Conservation (phyloP, 2,113 vertebrate species). For the Cranoglanis bouderius region DNA sequence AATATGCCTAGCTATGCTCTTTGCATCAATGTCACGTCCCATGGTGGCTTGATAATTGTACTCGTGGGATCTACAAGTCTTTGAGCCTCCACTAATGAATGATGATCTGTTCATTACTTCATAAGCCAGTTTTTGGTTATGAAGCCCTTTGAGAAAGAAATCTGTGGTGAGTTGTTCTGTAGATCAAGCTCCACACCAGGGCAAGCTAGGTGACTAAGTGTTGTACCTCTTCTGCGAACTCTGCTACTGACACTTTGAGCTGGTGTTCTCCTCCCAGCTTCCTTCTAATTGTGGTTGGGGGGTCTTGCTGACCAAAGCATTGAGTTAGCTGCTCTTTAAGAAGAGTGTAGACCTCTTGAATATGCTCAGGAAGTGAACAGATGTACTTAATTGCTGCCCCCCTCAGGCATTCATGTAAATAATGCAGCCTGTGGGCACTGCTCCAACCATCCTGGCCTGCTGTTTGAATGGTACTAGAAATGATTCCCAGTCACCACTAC, state of each 20-base stretch:
- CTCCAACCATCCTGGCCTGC: no score
- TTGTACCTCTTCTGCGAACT: slow-evolving; percentile 43
- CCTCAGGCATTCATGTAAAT: no score
- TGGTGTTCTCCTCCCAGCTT: slow-evolving; percentile 34
- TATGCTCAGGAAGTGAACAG: slow-evolving; percentile 40
- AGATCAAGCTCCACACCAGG: slow-evolving; percentile 32
- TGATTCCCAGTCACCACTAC: no score
- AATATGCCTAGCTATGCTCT: slow-evolving; percentile 3
- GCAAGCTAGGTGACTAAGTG: slow-evolving; percentile 37
- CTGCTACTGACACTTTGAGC: slow-evolving; percentile 22
- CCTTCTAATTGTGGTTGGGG: slow-evolving; percentile 31
- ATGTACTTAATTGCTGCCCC: no score
- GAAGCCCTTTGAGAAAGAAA: slow-evolving; percentile 35
- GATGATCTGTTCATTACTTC: slow-evolving; percentile 44
- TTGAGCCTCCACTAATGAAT: slow-evolving; percentile 35
- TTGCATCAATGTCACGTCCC: slow-evolving; percentile 23
- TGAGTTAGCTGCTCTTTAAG: slow-evolving; percentile 31
- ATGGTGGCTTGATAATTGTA: slow-evolving; percentile 38
- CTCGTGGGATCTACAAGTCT: slow-evolving; percentile 24
- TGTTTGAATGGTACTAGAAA: no score
- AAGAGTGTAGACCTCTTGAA: slow-evolving; percentile 28
- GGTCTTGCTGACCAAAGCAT: slow-evolving; percentile 1
- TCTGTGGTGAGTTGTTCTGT: slow-evolving; percentile 37
- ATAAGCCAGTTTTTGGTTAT: slow-evolving; percentile 33
- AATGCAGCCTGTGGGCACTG: not conserved